Conservation (phyloP, 2,888 invertebrate species). For the Candidula unifasciata region DNA sequence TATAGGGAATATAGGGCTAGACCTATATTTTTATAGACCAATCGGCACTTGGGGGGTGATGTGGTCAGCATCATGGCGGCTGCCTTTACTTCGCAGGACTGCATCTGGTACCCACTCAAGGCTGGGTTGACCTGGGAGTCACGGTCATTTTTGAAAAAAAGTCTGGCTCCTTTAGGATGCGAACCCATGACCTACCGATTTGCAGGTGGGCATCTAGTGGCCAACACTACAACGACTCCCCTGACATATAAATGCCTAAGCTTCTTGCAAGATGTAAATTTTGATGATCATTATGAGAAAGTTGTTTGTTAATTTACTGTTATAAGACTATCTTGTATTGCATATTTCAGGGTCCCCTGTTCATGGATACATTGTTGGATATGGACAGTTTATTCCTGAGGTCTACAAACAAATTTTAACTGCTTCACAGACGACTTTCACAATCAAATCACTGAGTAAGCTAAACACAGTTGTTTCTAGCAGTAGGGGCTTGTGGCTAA, state of each 20-base stretch:
- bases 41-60: no score
- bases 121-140: no score
- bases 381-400: conserved; percentile 67
- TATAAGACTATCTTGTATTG: not conserved
- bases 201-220: no score
- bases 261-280: not conserved
- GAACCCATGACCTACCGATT: no score
- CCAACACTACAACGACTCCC: not conserved
- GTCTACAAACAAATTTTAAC: conserved; percentile 59
- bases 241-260: not conserved
- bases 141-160: no score
- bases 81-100: no score
- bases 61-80: no score
- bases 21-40: no score
- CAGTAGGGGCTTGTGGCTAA: no score
- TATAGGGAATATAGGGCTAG: no score
- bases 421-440: conserved; percentile 44
- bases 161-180: no score
- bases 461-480: not conserved
- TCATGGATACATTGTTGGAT: conserved; percentile 65
- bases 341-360: conserved; percentile 54
- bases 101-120: no score
- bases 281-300: not conserved
- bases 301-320: not conserved
- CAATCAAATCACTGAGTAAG: conserved; percentile 60